Evolutionary conservation across 2,113 vertebrate genomes (phyloP), one percentile per base, ranked within the genome.

Genomic region (Odontesthes bonariensis): DNA sequence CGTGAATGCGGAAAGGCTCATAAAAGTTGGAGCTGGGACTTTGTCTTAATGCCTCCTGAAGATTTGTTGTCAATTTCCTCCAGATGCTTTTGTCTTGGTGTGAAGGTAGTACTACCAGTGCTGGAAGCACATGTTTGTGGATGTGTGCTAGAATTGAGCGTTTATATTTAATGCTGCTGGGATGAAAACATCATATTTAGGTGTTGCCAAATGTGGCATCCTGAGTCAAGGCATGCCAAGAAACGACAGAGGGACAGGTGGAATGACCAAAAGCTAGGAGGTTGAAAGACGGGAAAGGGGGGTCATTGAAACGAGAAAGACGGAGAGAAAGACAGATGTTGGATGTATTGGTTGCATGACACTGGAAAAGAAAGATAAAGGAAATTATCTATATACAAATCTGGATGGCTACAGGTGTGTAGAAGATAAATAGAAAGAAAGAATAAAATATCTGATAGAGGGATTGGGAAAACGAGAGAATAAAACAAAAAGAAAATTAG

Each of bases 21-120:
- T 22, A 56, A 20, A 17, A 67, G 46, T 31, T n/a, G 69, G 73
- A 73, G 40, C 61, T 69, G 42, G 27, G 27, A 51, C 14, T 55
- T 86, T 59, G 71, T 60, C 76, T 78, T 63, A 74, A 85, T 72
- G 23, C 61, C 76, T 80, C 54, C 58, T 85, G 57, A 81, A 51
- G 79, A 69, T 67, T 27, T 27, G 27, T 77, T 90, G 89, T 92
- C 87, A 84, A 78, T 88, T 79, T 77, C 33, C 76, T 40, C 59
- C 83, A 88, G 82, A 82, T 7, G 16, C 54, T 60, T 83, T 89
- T 90, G 79, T 84, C 80, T 77, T 77, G 19, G 72, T 65, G 59
- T 88, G 73, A 70, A 72, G 42, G 64, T 79, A 61, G 6, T 16
- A 7, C 9, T 76, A 49, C 33, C 47, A 85, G 12, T 17, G 44